Conservation (phyloP, 2,113 vertebrate genomes). For the Himantopus leucocephalus region DNA sequence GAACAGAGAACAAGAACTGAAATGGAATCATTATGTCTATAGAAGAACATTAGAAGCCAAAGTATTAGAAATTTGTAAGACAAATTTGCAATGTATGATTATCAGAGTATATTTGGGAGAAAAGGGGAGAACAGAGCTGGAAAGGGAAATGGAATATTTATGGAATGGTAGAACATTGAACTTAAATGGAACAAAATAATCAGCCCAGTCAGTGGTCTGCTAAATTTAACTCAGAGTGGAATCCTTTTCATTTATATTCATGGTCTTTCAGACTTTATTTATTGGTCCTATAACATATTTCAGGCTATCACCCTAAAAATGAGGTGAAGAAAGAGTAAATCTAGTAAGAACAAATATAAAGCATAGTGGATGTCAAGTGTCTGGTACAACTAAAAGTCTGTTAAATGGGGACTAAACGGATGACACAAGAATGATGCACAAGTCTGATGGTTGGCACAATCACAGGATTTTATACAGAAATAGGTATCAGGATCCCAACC, state of each 20-base stretch:
- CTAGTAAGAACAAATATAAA: background rate
- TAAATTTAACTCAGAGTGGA: conserved; percentile 39
- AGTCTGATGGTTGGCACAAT: background rate
- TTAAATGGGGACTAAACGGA: background rate
- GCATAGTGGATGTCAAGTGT: background rate
- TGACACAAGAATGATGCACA: background rate
- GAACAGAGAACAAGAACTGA: background rate
- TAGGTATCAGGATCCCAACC: background rate
- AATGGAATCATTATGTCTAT: conserved; percentile 35
- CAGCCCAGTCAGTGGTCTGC: background rate
- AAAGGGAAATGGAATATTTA: conserved; percentile 45
- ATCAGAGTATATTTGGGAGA: conserved; percentile 1
- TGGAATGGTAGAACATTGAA: conserved; percentile 25
- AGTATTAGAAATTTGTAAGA: conserved; percentile 13
- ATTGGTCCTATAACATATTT: background rate
- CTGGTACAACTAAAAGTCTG: background rate
- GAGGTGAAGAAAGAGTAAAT: background rate
- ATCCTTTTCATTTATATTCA: conserved; percentile 10
- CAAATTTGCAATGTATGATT: background rate
- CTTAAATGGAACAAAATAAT: conserved; percentile 46
- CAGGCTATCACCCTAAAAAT: background rate
- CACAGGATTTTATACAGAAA: background rate
- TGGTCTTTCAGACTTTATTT: background rate
- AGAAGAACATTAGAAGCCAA: conserved; percentile 17
- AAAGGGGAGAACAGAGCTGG: background rate